Base-by-base conservation (phyloP, 2,113 vertebrate genomes). In the Strix uralensis region DNA sequence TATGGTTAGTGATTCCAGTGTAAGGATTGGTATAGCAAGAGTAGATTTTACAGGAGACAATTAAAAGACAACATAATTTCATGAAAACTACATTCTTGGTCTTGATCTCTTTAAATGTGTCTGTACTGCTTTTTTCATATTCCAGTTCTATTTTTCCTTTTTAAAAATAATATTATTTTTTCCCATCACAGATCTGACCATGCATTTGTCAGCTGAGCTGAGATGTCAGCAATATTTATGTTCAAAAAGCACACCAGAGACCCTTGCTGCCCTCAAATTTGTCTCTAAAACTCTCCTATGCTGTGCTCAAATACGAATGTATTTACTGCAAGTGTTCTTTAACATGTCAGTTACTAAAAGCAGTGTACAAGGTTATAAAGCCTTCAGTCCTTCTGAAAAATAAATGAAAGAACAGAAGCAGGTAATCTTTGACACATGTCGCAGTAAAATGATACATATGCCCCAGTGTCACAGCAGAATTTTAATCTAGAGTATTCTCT, bases 341-440 rank as follows among this genome's bases (percentile, higher is more conserved):
- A 52, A 67, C 9, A 1, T 88, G 42, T 72, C 32, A 72, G 25
- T 93, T 95, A 44, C 47, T 95, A 85, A 95, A 88, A 85, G 51
- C n/a, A 74, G 62, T 54, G 25, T 54, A 30, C 88, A 92, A 97
- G 93, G 87, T 94, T 90, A 85, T 77, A 83, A 77, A 90, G 80
- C 66, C 47, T 84, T 8, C 63, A 55, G 23, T 89, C 85, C 59
- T 86, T 92, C 72, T 94, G 88, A 95, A 92, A 92, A 93, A 93
- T 79, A 79, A 74, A n/a, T 47, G 86, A 71, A 93, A 92, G 84
- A 80, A 81, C 46, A 86, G 87, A 81, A 94, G 54, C 91, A 85
- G 90, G 63, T 96, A 82, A 94, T 93, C 91, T 96, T 80, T 93
- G 92, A 86, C 85, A 92, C 59, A 69, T 74, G 40, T 96, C 5